Evolutionary conservation across 2,888 invertebrate species (phyloP).

Genomic region (Aelia acuminata): DNA sequence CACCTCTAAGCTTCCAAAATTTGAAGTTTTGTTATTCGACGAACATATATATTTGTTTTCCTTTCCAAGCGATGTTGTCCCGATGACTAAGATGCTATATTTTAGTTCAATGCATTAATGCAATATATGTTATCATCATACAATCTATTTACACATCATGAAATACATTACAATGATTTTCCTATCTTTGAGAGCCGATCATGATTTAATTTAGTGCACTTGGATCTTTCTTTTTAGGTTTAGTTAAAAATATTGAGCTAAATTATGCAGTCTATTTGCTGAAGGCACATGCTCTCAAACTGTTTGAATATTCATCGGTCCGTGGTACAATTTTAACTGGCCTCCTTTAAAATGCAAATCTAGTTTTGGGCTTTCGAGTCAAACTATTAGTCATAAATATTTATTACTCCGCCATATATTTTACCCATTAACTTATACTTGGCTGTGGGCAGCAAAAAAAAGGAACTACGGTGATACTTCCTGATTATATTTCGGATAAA

Average conservation of each 20-base stretch:
- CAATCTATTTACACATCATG: too few relatives aligned
- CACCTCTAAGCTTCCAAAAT: too few relatives aligned
- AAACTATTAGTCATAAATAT: slow-evolving; percentile 24
- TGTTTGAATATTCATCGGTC: slow-evolving; percentile 4
- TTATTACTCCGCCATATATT: not conserved
- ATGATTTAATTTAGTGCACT: not conserved
- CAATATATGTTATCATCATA: too few relatives aligned
- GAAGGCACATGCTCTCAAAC: not conserved
- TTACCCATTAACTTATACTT: not conserved
- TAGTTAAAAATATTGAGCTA: not conserved
- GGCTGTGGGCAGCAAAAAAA: not conserved
- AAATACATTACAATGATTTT: too few relatives aligned
- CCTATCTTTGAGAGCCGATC: not conserved
- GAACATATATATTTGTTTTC: too few relatives aligned
- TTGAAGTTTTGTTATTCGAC: too few relatives aligned
- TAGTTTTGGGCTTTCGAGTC: not conserved
- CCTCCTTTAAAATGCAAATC: slow-evolving; percentile 30
- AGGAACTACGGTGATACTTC: too few relatives aligned
- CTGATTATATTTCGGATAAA: too few relatives aligned
- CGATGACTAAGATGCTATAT: too few relatives aligned
- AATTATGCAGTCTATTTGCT: not conserved
- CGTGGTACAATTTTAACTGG: not conserved
- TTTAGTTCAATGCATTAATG: too few relatives aligned
- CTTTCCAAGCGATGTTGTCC: too few relatives aligned
- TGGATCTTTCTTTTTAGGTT: not conserved